These are phyloP conservation scores for Mus minutoides DNA, from an alignment of 2,797 vertebrate genomes.

Conservation along the genomic window DNA sequence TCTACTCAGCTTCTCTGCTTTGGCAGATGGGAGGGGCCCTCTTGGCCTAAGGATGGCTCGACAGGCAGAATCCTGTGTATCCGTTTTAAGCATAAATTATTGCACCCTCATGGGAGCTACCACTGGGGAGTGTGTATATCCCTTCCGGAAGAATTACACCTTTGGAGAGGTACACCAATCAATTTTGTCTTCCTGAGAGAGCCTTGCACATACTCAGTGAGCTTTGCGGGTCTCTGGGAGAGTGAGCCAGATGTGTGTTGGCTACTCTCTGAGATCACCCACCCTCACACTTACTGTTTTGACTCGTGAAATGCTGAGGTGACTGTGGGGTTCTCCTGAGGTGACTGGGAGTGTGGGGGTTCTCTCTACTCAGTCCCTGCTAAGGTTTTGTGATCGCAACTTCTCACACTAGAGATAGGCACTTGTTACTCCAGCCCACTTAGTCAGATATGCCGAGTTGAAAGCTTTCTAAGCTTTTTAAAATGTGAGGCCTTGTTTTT, in stretches of 20 bases:
- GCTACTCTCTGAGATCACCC: conserved; percentile 2
- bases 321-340: background rate
- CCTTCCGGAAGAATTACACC: background rate
- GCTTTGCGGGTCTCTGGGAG: conserved; percentile 27
- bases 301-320: conserved; percentile 13
- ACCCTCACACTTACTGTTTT: background rate
- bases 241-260: background rate
- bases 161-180: background rate
- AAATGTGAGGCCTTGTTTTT: background rate
- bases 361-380: background rate
- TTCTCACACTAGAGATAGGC: background rate
- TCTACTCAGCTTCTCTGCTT: background rate
- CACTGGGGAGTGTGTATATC: background rate
- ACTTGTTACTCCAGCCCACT: background rate
- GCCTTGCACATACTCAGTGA: background rate
- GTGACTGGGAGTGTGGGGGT: background rate
- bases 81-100: background rate
- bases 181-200: background rate
- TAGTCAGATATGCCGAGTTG: background rate
- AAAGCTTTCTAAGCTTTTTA: background rate
- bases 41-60: background rate
- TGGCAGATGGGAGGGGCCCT: background rate
- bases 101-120: background rate
- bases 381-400: background rate
- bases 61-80: background rate